These are phyloP conservation scores for Drosophila biarmipes DNA, from an alignment of 1,140 invertebrate species.

Conservation along the genomic window DNA sequence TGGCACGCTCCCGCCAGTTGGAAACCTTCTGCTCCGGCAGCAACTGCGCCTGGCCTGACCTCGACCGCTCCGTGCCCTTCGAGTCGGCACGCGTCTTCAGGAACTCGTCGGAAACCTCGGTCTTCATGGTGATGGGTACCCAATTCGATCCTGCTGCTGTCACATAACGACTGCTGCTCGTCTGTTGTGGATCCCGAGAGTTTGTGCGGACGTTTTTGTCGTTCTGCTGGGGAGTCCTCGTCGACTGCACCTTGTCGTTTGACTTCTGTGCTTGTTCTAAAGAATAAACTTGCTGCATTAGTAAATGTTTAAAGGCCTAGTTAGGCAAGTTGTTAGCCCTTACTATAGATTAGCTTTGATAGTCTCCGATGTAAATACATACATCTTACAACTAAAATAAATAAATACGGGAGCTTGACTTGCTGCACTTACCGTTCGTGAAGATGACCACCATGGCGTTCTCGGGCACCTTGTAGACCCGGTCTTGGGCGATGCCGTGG, in stretches of 20 bases:
- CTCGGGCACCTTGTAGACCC: slow-evolving; percentile 75
- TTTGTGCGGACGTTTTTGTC: background rate
- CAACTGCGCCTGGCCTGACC: background rate
- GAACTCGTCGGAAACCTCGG: slow-evolving; percentile 47
- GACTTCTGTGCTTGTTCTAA: slow-evolving; percentile 14
- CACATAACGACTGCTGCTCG: slow-evolving; percentile 33
- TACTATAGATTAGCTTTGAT: too few relatives aligned
- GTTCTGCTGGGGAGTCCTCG: background rate
- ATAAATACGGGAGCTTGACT: too few relatives aligned
- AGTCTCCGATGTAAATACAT: too few relatives aligned
- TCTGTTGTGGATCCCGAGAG: background rate
- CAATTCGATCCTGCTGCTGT: slow-evolving; percentile 29
- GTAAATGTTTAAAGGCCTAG: too few relatives aligned
- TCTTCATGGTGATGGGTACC: slow-evolving; percentile 59
- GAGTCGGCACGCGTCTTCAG: slow-evolving; percentile 4
- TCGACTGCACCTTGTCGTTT: background rate
- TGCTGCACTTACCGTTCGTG: slow-evolving; percentile 21
- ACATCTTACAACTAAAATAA: too few relatives aligned
- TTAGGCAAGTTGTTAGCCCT: too few relatives aligned
- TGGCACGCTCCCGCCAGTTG: slow-evolving; percentile 22
- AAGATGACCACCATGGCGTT: slow-evolving; percentile 59
- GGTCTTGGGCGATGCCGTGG: slow-evolving; percentile 71
- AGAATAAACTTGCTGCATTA: background rate
- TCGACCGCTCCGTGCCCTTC: background rate
- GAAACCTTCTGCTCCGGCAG: background rate